Percentiles rank a stretch among this genome's conserved stretches.
phyloP scores from a whole-genome alignment of 1,140 invertebrate genomes.

The Onthophagus taurus region DNA sequence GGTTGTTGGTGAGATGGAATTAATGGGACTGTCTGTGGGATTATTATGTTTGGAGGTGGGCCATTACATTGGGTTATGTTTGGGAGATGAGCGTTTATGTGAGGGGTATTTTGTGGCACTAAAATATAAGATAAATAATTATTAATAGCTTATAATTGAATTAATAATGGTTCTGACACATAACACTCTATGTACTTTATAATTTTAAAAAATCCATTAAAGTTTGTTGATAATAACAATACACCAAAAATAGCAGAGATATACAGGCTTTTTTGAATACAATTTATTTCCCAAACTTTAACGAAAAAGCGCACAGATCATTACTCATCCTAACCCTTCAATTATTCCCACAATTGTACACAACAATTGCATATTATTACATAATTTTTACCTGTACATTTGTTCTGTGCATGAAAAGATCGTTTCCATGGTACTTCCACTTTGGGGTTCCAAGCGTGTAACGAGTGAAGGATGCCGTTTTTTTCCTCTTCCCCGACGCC shows the following conservation, averaged over 20 bases:
- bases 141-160: too few species aligned
- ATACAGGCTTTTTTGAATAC: background rate
- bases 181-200: too few species aligned
- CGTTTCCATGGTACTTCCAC: conserved; percentile 29
- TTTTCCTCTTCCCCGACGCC: conserved; percentile 31
- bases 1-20: too few species aligned
- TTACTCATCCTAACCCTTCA: background rate
- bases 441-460: conserved; percentile 22
- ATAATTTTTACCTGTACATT: conserved; percentile 5
- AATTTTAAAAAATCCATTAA: too few species aligned
- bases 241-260: background rate
- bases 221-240: too few species aligned
- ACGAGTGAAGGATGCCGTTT: conserved; percentile 22
- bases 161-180: too few species aligned
- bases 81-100: too few species aligned
- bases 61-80: too few species aligned
- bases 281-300: background rate
- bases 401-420: background rate
- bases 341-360: background rate
- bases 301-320: background rate
- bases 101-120: too few species aligned
- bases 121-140: too few species aligned
- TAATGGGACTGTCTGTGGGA: too few species aligned
- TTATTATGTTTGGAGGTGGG: too few species aligned
- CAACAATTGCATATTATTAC: background rate